Percentiles rank a stretch among this genome's conserved stretches.
phyloP scores from a whole-genome alignment of 2,113 vertebrate genomes.

The Oryzias melastigma region DNA sequence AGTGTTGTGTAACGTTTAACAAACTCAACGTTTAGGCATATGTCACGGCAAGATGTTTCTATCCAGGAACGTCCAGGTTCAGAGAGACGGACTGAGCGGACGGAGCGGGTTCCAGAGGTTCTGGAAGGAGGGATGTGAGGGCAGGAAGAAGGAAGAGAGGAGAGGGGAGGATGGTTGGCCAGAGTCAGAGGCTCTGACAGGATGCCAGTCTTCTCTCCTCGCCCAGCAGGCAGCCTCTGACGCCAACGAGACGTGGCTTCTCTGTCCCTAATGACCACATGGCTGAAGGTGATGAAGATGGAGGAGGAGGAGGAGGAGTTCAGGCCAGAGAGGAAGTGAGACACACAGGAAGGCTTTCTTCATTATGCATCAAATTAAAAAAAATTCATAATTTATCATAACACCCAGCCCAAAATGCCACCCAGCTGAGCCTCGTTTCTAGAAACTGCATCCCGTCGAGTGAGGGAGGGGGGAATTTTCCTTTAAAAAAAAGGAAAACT shows the following conservation, averaged over 20 bases:
- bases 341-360: slow-evolving; percentile 84
- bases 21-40: slow-evolving; percentile 60
- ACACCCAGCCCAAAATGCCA: slow-evolving; percentile 97
- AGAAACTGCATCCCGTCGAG: slow-evolving; percentile 87
- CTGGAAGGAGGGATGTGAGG: slow-evolving; percentile 12
- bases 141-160: not conserved
- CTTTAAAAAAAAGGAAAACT: slow-evolving; percentile 77
- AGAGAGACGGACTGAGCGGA: too few relatives aligned
- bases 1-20: slow-evolving; percentile 64
- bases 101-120: not conserved
- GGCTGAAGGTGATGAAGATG: slow-evolving; percentile 54
- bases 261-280: slow-evolving; percentile 76
- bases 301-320: slow-evolving; percentile 34
- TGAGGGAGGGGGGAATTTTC: slow-evolving; percentile 14
- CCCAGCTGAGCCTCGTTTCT: slow-evolving; percentile 95
- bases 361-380: slow-evolving; percentile 98
- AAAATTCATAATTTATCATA: slow-evolving; percentile 99
- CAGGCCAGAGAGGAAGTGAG: slow-evolving; percentile 38
- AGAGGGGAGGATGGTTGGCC: slow-evolving; percentile 30
- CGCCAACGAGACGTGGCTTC: slow-evolving; percentile 63
- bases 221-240: slow-evolving; percentile 65
- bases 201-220: slow-evolving; percentile 54
- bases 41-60: slow-evolving; percentile 52
- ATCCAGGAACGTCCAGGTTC: slow-evolving; percentile 28
- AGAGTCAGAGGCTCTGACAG: slow-evolving; percentile 40